Conservation (phyloP, 2,888 invertebrate genomes). For the Micoletzkya japonica region DNA sequence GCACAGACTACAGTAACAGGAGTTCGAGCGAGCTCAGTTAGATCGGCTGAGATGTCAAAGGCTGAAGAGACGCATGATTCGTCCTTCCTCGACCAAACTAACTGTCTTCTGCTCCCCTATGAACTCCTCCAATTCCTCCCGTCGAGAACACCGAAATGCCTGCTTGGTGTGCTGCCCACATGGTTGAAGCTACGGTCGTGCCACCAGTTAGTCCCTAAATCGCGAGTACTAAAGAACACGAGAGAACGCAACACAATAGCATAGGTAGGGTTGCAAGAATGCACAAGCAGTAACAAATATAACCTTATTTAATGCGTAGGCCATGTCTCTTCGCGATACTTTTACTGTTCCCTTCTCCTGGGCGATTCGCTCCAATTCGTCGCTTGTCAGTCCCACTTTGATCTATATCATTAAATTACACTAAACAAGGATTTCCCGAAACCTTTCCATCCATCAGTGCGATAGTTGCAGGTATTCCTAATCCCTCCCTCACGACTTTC, state of each 20-base stretch:
- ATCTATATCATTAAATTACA: constrained; percentile 31
- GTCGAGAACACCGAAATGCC: constrained; percentile 91
- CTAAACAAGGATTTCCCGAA: neutral
- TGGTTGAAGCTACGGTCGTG: constrained; percentile 93
- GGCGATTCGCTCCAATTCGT: constrained; percentile 75
- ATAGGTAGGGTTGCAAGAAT: neutral
- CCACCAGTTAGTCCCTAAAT: constrained; percentile 76
- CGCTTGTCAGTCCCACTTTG: constrained; percentile 68
- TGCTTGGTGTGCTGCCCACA: constrained; percentile 79
- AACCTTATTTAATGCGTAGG: constrained; percentile 48
- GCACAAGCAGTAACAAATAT: neutral
- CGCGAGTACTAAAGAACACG: neutral
- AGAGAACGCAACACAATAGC: neutral
- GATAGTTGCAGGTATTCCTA: constrained; percentile 87
- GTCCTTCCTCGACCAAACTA: constrained; percentile 35
- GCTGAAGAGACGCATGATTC: constrained; percentile 55
- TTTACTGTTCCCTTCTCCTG: constrained; percentile 73
- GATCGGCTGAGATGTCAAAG: constrained; percentile 90
- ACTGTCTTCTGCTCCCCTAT: constrained; percentile 81
- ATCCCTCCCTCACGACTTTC: constrained; percentile 72
- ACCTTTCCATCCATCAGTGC: constrained; percentile 78
- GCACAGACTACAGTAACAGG: constrained; percentile 89
- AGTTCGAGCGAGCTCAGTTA: constrained; percentile 84
- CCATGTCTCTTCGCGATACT: constrained; percentile 75
- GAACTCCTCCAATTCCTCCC: constrained; percentile 90